Base-by-base conservation (phyloP, 2,888 invertebrate species). In the Erannis defoliaria region DNA sequence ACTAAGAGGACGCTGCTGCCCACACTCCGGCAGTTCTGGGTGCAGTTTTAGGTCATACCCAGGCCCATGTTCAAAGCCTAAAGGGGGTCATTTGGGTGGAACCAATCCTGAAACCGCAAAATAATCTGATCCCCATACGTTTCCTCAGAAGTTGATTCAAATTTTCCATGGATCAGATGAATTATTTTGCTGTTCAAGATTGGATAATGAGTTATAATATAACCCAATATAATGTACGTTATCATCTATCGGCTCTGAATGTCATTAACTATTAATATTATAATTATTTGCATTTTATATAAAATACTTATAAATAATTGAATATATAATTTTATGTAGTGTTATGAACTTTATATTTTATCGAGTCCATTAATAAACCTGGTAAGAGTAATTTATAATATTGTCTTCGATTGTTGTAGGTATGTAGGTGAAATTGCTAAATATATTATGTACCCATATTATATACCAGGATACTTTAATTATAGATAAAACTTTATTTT, bases 341-440 rank as follows among this genome's bases (percentile, higher is more conserved):
- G 55, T 59, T 55, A 51, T 64, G 4, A 64, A 60, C 12, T 63
- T 48, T 53, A 51, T 55, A 48, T 62, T 62, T 49, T 59, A 55
- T 46, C 31, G 31, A 46, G 57, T 61, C 57, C 60, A 62, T 50
- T 16, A 43, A 1, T 53, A 53, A 46, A 51, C 45, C 19, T 21
- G 38, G 42, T 48, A 51, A 55, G 16, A 60, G 50, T 62, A 55
- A 57, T 43, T 55, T 40, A 54, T 35, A 21, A 43, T 55, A 61
- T 46, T 56, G 55, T 63, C 58, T 66, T 64, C 64, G 60, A 55
- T 61, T 48, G 40, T 51, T 29, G 63, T 70, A 68, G 68, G 64
- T 63, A 66, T 66, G 68, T 66, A 66, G 56, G 46, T 35, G 37
- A 37, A 37, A 38, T n/a, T n/a, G 26, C 37, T 37, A 19, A 55